Percentiles rank a stretch among this genome's conserved stretches.
These are phyloP conservation scores for Ferrisia virgata DNA, from an alignment of 2,888 invertebrate genomes.

Conservation along the genomic window DNA sequence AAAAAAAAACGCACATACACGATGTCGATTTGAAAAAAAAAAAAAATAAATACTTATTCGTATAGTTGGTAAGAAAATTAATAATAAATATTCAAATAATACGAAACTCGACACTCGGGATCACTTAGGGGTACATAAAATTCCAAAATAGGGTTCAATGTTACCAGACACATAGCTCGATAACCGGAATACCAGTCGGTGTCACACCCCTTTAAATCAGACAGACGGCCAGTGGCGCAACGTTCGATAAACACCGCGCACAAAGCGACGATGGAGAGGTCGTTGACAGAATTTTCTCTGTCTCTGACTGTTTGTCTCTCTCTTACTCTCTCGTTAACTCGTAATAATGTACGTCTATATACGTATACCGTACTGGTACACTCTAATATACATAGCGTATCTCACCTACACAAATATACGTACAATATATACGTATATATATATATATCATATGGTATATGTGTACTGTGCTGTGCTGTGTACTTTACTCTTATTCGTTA, in stretches of 20 bases:
- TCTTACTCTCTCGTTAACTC: no score
- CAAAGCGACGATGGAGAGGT: slow-evolving; percentile 12
- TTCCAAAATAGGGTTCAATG: slow-evolving; percentile 21
- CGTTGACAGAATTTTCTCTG: slow-evolving; percentile 16
- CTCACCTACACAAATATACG: not conserved
- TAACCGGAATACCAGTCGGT: slow-evolving; percentile 20
- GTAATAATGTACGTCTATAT: not conserved
- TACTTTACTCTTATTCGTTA: no score
- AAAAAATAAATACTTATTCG: not conserved
- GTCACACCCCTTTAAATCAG: slow-evolving; percentile 24
- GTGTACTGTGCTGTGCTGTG: no score
- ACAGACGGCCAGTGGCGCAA: slow-evolving; percentile 32
- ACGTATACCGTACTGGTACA: not conserved
- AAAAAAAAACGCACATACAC: not conserved
- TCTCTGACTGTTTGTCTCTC: no score
- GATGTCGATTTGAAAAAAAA: not conserved
- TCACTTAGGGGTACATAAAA: slow-evolving; percentile 27
- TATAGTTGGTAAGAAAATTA: not conserved
- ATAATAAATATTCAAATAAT: not conserved
- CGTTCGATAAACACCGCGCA: slow-evolving; percentile 15
- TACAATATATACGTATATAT: no score
- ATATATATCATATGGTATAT: no score
- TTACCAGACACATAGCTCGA: slow-evolving; percentile 12
- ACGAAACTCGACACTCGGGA: slow-evolving; percentile 21
- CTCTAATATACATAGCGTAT: not conserved